A percentile compares a stretch with the other conserved stretches of the same genome.
These are phyloP conservation scores for Andrena bucephala DNA, from an alignment of 2,888 invertebrate genomes.

Conservation along the genomic window DNA sequence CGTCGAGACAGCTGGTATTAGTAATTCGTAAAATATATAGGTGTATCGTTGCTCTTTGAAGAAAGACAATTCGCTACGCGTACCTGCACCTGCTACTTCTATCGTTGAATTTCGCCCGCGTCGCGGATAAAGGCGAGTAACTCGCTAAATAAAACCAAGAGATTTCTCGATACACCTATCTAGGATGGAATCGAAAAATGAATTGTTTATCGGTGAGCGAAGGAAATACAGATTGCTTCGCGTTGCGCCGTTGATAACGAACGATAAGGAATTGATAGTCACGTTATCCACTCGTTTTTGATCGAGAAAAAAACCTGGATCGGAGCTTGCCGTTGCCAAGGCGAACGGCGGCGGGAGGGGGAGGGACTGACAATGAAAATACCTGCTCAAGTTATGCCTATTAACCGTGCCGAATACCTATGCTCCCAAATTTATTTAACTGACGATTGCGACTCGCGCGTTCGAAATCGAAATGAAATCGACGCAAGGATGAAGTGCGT, in stretches of 20 bases:
- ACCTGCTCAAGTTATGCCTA: no score
- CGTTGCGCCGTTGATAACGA: constrained; percentile 47
- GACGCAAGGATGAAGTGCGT: no score
- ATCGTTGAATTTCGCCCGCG: background rate
- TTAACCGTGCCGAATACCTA: no score
- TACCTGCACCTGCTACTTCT: background rate
- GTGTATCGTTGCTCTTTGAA: no score
- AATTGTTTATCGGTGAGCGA: constrained; percentile 54
- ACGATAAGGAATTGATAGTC: constrained; percentile 47
- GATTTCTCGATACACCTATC: constrained; percentile 44
- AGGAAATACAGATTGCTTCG: constrained; percentile 48
- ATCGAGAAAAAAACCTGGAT: constrained; percentile 10
- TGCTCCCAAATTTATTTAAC: no score
- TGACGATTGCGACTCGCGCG: no score
- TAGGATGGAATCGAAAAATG: constrained; percentile 49
- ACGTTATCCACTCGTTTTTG: background rate
- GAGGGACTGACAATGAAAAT: background rate
- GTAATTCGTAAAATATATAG: no score
- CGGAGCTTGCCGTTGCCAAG: constrained; percentile 35
- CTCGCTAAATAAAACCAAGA: background rate
- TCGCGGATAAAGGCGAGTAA: background rate
- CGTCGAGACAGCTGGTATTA: no score
- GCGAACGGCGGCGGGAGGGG: constrained; percentile 42
- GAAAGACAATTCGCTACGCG: no score
- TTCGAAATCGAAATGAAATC: no score